These are phyloP conservation scores for Dendrophyllia cribrosa DNA, from an alignment of 64 coral and sea anemone genomes.

Conservation along the genomic window DNA sequence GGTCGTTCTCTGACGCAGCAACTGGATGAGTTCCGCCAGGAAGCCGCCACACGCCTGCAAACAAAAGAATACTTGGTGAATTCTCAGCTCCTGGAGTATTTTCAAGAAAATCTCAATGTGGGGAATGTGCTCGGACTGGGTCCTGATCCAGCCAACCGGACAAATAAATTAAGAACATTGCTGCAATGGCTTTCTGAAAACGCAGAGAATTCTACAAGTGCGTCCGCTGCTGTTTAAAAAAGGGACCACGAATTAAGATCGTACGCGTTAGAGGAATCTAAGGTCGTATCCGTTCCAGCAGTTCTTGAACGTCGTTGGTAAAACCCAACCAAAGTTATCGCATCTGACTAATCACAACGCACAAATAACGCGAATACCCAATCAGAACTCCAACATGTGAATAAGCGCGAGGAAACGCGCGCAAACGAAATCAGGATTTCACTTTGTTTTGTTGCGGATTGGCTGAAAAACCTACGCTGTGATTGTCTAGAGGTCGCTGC, in stretches of 20 bases:
- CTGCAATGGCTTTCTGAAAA: slow-evolving; percentile 94
- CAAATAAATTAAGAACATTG: slow-evolving; percentile 76
- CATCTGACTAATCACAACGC: too few relatives aligned
- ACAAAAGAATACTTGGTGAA: slow-evolving; percentile 6
- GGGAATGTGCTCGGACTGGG: slow-evolving; percentile 68
- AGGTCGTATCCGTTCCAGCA: not conserved
- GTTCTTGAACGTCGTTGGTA: not conserved
- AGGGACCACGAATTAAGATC: too few relatives aligned
- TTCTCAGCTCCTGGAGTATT: slow-evolving; percentile 68
- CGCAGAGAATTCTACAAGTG: slow-evolving; percentile 52
- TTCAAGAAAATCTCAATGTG: slow-evolving; percentile 64
- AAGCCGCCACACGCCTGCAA: slow-evolving; percentile 26
- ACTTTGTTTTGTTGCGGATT: not conserved
- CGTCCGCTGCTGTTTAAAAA: not conserved
- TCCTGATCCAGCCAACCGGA: slow-evolving; percentile 53
- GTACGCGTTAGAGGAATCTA: too few relatives aligned
- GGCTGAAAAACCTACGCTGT: not conserved
- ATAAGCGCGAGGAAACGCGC: not conserved
- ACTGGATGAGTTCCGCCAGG: slow-evolving; percentile 60
- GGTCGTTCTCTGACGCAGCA: slow-evolving; percentile 85
- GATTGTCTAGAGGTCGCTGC: too few relatives aligned
- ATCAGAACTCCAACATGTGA: not conserved
- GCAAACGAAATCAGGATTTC: not conserved
- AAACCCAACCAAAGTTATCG: not conserved
- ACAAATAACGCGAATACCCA: not conserved